Evolutionary conservation across 2,113 vertebrate genomes (phyloP).

Genomic region (Passer montanus): DNA sequence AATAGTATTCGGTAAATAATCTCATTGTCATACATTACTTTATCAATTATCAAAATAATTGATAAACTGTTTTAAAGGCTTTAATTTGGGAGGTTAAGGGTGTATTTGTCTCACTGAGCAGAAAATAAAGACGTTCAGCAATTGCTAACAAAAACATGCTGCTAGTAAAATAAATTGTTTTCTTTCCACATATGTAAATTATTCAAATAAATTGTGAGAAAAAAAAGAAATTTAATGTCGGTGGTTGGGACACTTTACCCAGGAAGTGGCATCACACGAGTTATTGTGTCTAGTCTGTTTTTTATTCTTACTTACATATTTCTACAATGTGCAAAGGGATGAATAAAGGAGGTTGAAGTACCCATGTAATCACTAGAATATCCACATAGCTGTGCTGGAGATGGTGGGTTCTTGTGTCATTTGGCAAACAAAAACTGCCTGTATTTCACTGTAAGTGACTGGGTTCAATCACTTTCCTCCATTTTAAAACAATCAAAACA

Average conservation of each 20-base stretch:
- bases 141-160: background rate
- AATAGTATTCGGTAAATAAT: background rate
- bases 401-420: background rate
- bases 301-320: background rate
- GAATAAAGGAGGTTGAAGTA: background rate
- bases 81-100: background rate
- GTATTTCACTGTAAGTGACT: background rate
- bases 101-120: background rate
- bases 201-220: background rate
- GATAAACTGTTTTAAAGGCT: background rate
- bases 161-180: background rate
- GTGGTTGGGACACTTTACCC: background rate
- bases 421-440: background rate
- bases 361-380: background rate
- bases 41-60: background rate
- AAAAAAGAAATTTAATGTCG: background rate
- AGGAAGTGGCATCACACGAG: background rate
- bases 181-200: background rate
- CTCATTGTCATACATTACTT: background rate
- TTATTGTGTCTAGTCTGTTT: background rate
- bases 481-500: background rate
- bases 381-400: background rate
- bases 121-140: background rate
- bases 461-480: background rate
- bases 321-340: background rate